Evolutionary conservation across 2,888 invertebrate species (phyloP).

Genomic region (Koerneria pararmatus): DNA sequence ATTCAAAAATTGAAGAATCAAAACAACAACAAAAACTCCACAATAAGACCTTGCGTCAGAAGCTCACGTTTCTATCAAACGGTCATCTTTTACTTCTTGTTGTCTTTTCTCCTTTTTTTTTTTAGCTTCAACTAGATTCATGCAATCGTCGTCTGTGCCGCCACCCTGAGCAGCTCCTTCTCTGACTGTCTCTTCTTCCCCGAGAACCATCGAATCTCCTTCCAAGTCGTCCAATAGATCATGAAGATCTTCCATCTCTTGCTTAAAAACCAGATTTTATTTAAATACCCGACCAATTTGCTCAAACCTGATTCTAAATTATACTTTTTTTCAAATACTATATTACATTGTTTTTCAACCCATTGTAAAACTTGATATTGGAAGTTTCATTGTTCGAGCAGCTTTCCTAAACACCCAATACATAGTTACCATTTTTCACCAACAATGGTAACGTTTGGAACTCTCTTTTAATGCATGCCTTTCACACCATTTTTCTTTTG

Average conservation of each 20-base stretch:
- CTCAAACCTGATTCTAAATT: constrained; percentile 4
- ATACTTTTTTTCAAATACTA: background rate
- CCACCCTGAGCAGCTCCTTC: too few species aligned
- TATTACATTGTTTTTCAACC: too few species aligned
- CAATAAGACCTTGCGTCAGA: too few species aligned
- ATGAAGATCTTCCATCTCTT: constrained; percentile 32
- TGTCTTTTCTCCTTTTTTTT: constrained; percentile 28
- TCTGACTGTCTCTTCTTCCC: background rate
- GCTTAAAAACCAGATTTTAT: constrained; percentile 26
- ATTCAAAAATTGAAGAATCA: too few species aligned
- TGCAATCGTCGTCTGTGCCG: background rate
- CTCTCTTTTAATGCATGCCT: background rate
- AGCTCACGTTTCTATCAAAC: too few species aligned
- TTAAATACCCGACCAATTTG: background rate
- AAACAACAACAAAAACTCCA: too few species aligned
- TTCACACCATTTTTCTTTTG: too few species aligned
- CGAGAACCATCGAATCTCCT: constrained; percentile 23
- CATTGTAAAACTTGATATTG: too few species aligned
- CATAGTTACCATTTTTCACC: too few species aligned
- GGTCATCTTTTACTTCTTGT: too few species aligned
- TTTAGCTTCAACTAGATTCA: constrained; percentile 22
- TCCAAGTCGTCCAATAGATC: constrained; percentile 35
- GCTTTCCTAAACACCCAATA: too few species aligned
- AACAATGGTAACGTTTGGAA: background rate
- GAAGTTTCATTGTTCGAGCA: too few species aligned